Evolutionary conservation across 2,113 vertebrate species (phyloP).

Genomic region (Podocnemis expansa): DNA sequence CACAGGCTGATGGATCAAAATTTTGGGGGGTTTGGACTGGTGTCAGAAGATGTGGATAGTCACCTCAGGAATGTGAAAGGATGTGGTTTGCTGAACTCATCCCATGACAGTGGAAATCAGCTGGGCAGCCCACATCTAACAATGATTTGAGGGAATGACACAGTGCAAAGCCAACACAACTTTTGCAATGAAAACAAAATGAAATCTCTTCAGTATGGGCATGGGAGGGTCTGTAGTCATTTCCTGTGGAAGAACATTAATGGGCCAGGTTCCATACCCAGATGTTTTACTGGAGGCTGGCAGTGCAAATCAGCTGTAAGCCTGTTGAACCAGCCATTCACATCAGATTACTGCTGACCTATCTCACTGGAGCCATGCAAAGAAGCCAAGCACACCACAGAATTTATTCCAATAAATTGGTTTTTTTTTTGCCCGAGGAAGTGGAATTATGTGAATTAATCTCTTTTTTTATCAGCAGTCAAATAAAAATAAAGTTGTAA

Average conservation of each 20-base stretch:
- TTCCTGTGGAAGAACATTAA: background rate
- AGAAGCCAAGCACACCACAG: background rate
- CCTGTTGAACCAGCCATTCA: background rate
- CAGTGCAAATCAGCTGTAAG: background rate
- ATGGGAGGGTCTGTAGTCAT: background rate
- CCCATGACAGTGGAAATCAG: background rate
- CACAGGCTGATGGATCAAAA: background rate
- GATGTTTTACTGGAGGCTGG: background rate
- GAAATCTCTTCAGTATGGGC: background rate
- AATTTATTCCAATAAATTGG: background rate
- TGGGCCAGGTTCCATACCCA: background rate
- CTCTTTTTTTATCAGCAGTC: background rate
- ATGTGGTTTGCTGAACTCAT: background rate
- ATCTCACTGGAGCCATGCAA: background rate
- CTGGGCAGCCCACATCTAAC: background rate
- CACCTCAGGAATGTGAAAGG: background rate
- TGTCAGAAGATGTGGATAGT: background rate
- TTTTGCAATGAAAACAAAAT: background rate
- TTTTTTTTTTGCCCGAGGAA: background rate
- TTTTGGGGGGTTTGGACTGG: background rate
- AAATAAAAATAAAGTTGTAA: background rate
- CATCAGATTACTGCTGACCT: background rate
- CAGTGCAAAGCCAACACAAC: accelerated
- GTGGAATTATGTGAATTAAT: background rate
- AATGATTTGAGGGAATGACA: background rate